phyloP scores from a whole-genome alignment of 2,888 invertebrate genomes.

The Ophonus ardosiacus region DNA sequence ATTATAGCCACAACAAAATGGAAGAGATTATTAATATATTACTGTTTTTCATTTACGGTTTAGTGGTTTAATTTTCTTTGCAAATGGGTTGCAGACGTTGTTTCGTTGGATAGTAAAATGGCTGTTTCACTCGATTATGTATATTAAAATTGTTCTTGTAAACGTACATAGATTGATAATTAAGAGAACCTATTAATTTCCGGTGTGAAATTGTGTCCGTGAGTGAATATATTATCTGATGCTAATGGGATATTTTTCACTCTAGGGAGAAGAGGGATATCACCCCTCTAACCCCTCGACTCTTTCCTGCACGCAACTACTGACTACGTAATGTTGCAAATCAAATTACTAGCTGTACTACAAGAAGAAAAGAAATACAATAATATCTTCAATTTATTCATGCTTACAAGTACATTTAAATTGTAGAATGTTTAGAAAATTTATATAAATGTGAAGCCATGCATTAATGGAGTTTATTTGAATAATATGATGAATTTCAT shows the following conservation, averaged over 20 bases:
- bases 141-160: slow-evolving; percentile 50
- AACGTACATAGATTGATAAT: slow-evolving; percentile 56
- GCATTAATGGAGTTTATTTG: neutral
- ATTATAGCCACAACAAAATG: neutral
- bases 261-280: slow-evolving; percentile 16
- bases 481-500: neutral
- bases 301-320: slow-evolving; percentile 43
- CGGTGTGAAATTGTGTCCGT: slow-evolving; percentile 58
- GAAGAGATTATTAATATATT: neutral
- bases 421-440: no score
- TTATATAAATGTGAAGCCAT: no score
- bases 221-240: slow-evolving; percentile 58
- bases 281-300: neutral
- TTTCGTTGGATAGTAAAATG: slow-evolving; percentile 26
- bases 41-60: neutral
- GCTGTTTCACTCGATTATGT: slow-evolving; percentile 36
- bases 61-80: slow-evolving; percentile 30
- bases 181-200: slow-evolving; percentile 55
- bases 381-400: no score
- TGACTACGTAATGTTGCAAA: slow-evolving; percentile 16
- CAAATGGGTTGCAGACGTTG: neutral
- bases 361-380: neutral
- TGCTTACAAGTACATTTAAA: no score
- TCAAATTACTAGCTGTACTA: neutral
- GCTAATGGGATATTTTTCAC: slow-evolving; percentile 60